Evolutionary conservation across 2,113 vertebrate species (phyloP).

Genomic region (Shinisaurus crocodilurus): DNA sequence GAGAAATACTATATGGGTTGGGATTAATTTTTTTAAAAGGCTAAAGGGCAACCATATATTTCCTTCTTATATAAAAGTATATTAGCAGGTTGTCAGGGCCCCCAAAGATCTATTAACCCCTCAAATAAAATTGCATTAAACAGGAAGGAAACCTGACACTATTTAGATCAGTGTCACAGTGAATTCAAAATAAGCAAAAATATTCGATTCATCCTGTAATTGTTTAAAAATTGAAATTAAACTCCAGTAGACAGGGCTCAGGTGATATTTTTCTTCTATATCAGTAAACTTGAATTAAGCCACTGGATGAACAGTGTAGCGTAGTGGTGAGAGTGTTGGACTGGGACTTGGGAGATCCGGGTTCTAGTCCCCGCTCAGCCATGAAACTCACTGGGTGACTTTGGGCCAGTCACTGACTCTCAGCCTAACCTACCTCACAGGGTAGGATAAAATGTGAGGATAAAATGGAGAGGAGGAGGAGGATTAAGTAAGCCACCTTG

Average conservation of each 20-base stretch:
- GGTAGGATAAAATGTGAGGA: no score
- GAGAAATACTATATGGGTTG: not conserved
- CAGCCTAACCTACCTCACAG: no score
- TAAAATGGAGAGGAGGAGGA: no score
- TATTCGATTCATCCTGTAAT: not conserved
- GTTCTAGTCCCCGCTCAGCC: no score
- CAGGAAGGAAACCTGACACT: not conserved
- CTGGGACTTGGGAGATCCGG: no score
- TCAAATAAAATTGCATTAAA: not conserved
- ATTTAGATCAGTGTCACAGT: not conserved
- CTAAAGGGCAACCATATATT: not conserved
- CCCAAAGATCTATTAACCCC: not conserved
- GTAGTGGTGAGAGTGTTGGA: no score
- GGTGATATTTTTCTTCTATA: not conserved
- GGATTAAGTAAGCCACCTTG: no score
- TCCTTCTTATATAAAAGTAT: not conserved
- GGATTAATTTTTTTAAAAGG: not conserved
- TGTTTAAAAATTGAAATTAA: not conserved
- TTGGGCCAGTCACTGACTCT: no score
- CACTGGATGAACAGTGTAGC: no score
- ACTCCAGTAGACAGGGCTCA: not conserved
- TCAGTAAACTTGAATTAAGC: constrained; percentile 10
- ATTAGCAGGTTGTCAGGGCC: not conserved
- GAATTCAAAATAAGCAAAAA: not conserved
- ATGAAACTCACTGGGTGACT: no score